These are phyloP conservation scores for Cheilosia pagana DNA, from an alignment of 2,888 invertebrate genomes.

Conservation along the genomic window DNA sequence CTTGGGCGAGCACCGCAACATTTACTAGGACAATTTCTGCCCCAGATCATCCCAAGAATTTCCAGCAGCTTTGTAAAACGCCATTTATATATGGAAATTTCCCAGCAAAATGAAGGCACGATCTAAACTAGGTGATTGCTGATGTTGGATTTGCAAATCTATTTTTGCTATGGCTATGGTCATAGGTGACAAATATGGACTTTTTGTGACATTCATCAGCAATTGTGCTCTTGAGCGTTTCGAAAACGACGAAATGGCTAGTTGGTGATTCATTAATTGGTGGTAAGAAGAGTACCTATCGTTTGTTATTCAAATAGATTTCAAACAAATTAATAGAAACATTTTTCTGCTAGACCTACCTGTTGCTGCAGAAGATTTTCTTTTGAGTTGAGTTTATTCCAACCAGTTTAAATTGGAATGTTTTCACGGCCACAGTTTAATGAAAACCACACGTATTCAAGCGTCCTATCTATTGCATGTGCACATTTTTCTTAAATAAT, in stretches of 20 bases:
- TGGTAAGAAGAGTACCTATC: slow-evolving; percentile 10
- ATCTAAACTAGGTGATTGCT: slow-evolving; percentile 7
- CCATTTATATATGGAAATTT: slow-evolving; percentile 6
- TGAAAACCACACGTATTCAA: too few species aligned
- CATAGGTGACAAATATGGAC: too few species aligned
- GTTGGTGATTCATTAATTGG: slow-evolving; percentile 11
- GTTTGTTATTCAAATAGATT: not conserved
- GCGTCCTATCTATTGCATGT: too few species aligned
- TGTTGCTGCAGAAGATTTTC: slow-evolving; percentile 8
- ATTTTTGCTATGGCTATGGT: slow-evolving; percentile 1
- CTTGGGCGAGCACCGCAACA: slow-evolving; percentile 14
- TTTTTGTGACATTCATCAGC: not conserved
- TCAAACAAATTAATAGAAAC: too few species aligned
- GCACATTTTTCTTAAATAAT: too few species aligned
- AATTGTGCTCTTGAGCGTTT: not conserved
- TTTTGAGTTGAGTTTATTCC: not conserved
- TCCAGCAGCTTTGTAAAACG: slow-evolving; percentile 4
- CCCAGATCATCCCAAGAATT: not conserved
- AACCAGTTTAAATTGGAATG: too few species aligned
- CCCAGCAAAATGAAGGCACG: slow-evolving; percentile 1
- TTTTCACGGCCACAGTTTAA: too few species aligned
- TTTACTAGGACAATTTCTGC: too few species aligned
- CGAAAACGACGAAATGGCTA: not conserved
- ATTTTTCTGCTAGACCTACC: not conserved
- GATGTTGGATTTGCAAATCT: slow-evolving; percentile 3